These are phyloP conservation scores for Napeogenes sylphis DNA, from an alignment of 2,888 invertebrate genomes.

Conservation along the genomic window DNA sequence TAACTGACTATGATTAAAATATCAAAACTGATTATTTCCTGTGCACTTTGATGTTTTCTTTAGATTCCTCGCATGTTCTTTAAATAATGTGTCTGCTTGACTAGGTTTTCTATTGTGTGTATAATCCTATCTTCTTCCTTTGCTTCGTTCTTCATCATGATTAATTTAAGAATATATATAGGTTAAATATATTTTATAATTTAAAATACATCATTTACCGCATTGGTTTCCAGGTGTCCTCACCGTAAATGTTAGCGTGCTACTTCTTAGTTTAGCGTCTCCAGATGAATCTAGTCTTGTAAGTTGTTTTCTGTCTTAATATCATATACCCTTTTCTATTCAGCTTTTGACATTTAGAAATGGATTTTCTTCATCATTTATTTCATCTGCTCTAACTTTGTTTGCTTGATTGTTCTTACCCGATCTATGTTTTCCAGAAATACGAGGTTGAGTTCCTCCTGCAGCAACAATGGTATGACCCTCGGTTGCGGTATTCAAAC, in stretches of 20 bases:
- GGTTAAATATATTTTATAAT: neutral
- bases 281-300: conserved; percentile 98
- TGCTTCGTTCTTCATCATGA: neutral
- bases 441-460: conserved; percentile 97
- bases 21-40: neutral
- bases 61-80: conserved; percentile 27
- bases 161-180: neutral
- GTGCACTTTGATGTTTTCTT: conserved; percentile 29
- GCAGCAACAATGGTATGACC: conserved; percentile 96
- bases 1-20: too few relatives aligned
- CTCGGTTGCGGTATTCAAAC: conserved; percentile 91
- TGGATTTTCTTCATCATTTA: neutral
- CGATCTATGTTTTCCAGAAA: conserved; percentile 81
- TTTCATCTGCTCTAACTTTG: neutral
- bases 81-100: conserved; percentile 23
- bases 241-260: conserved; percentile 95
- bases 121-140: neutral
- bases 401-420: neutral
- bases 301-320: conserved; percentile 65
- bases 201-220: conserved; percentile 11
- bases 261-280: conserved; percentile 94
- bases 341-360: neutral
- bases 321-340: conserved; percentile 14
- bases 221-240: conserved; percentile 85
- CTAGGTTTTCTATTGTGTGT: neutral